phyloP scores from a whole-genome alignment of 1,140 invertebrate genomes.

The Varroa destructor region DNA sequence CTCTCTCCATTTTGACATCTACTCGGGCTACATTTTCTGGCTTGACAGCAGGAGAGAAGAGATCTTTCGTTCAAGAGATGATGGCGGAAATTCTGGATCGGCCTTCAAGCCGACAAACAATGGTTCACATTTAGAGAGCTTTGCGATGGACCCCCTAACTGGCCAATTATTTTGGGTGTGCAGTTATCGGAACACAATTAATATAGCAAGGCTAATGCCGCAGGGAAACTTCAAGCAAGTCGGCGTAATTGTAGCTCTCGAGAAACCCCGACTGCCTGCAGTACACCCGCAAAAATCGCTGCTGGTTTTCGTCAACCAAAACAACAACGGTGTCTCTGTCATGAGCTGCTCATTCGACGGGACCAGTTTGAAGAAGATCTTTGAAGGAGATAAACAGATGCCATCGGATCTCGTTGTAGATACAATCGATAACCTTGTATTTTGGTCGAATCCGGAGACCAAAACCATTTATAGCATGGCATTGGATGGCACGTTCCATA shows the following conservation, averaged over 20 bases:
- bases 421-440: not conserved
- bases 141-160: conserved; percentile 4
- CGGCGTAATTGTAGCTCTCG: not conserved
- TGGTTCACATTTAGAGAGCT: not conserved
- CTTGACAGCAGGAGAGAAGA: conserved; percentile 1
- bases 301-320: conserved; percentile 4
- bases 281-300: conserved; percentile 18
- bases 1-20: conserved; percentile 7
- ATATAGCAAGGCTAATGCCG: conserved; percentile 15
- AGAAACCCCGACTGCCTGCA: conserved; percentile 3
- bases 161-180: conserved; percentile 20
- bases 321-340: not conserved
- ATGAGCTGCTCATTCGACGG: conserved; percentile 20
- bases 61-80: conserved; percentile 15
- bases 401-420: conserved; percentile 6
- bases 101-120: conserved; percentile 11
- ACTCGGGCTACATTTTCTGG: conserved; percentile 23
- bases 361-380: conserved; percentile 3
- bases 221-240: conserved; percentile 26
- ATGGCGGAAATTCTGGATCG: not conserved
- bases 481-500: not conserved
- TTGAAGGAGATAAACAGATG: not conserved
- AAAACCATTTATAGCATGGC: not conserved
- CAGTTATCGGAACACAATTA: conserved; percentile 12
- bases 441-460: not conserved